Evolutionary conservation across 2,888 invertebrate species (phyloP).

Genomic region (Lepidochrysops patricia): DNA sequence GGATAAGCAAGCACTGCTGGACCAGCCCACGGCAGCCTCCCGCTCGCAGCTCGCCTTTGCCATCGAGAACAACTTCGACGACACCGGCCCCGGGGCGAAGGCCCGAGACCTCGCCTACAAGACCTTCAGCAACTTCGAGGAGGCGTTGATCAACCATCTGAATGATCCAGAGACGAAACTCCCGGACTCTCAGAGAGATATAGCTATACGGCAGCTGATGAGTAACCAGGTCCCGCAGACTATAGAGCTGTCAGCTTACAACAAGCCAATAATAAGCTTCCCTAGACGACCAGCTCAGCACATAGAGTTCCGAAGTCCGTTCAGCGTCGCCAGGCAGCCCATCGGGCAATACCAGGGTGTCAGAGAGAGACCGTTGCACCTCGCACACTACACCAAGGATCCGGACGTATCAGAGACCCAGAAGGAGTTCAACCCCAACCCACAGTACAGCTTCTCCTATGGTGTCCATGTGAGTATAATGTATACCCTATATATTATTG

Average conservation of each 20-base stretch:
- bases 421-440: conserved; percentile 35
- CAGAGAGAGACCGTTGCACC: conserved; percentile 32
- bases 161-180: conserved; percentile 59
- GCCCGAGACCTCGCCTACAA: conserved; percentile 46
- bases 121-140: conserved; percentile 49
- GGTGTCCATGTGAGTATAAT: conserved; percentile 52
- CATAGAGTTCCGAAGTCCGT: not conserved
- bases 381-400: conserved; percentile 33
- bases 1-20: not conserved
- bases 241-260: not conserved
- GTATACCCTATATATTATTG: no score
- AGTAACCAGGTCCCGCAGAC: not conserved
- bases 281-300: not conserved
- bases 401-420: conserved; percentile 17
- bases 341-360: conserved; percentile 32
- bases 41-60: conserved; percentile 57
- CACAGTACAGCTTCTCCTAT: conserved; percentile 48
- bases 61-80: conserved; percentile 58
- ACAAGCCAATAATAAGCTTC: not conserved
- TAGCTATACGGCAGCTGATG: conserved; percentile 35
- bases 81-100: conserved; percentile 62
- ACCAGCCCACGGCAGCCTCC: conserved; percentile 43
- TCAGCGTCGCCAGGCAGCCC: conserved; percentile 23
- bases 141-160: conserved; percentile 48
- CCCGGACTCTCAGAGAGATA: conserved; percentile 44